Evolutionary conservation across 2,797 vertebrate genomes (phyloP), one percentile per base, ranked within the genome.

Genomic region (Channallabes apus): DNA sequence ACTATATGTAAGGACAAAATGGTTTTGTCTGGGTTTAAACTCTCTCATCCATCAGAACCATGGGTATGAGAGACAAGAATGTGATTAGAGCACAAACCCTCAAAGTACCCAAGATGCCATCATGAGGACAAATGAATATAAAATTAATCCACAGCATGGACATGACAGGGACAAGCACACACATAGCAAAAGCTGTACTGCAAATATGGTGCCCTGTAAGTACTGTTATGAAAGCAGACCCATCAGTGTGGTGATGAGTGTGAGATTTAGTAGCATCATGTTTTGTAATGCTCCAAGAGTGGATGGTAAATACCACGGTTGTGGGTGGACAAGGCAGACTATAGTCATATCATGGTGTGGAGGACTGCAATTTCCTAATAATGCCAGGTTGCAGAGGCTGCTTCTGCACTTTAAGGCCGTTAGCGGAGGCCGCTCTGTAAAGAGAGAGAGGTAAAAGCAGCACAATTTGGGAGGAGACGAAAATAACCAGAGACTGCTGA

Each of bases 281-380:
- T 80, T 82, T 77, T 78, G 54, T 87, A 86, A 87, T 75, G 29
- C 68, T 58, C 15, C 54, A 35, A 64, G 59, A 83, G 75, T 51
- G 68, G 77, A 86, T 58, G 81, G 79, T 84, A 79, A 83, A 88
- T 82, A 67, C 64, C 24, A 22, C 12, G 38, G 78, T 20, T 41
- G 84, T 88, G 84, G 87, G 86, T 67, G 84, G 87, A 80, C 78
- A 72, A 83, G 27, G 79, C 35, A 73, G 75, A 80, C 78, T 86
- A 72, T 86, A 72, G 76, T 83, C 80, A 61, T 71, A 62, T 84
- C 80, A 64, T n/a, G 65, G 61, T 35, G 20, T 56, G 35, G 77
- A 81, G 78, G 59, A 84, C 79, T 61, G 86, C 76, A 88, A 89
- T 89, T 88, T 87, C 58, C 86, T 87, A 86, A 89, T 86, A 88